phyloP scores from a whole-genome alignment of 2,113 vertebrate genomes.

The Copsychus sechellarum region DNA sequence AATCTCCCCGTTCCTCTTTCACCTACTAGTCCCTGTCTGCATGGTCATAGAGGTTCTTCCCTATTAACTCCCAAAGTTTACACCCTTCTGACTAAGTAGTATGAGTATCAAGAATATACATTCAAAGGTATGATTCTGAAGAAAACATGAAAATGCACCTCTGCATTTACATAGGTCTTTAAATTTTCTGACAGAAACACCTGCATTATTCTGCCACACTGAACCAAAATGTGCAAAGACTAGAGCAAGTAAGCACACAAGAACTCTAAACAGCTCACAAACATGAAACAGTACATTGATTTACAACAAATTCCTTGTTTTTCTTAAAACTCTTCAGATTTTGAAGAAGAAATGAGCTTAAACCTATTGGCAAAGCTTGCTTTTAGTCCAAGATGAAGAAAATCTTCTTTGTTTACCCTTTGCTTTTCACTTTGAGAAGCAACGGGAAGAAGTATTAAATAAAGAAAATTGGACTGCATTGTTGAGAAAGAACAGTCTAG shows the following conservation, averaged over 20 bases:
- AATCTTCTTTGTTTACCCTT: background rate
- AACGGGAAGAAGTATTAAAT: background rate
- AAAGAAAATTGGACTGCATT: background rate
- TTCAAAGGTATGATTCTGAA: background rate
- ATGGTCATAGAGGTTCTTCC: rapidly evolving
- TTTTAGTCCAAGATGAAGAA: background rate
- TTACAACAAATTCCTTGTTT: background rate
- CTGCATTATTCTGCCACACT: background rate
- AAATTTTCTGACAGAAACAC: background rate
- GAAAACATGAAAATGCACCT: background rate
- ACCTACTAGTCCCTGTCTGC: background rate
- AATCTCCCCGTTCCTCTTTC: background rate
- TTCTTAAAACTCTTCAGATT: background rate
- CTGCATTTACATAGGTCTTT: rapidly evolving
- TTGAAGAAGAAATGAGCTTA: background rate
- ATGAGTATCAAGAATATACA: background rate
- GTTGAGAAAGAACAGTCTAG: background rate
- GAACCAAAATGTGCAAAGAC: rapidly evolving
- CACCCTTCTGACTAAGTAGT: background rate
- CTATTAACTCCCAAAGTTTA: background rate
- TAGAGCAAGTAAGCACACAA: background rate
- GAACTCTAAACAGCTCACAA: background rate
- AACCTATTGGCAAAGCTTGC: background rate
- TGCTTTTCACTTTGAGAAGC: background rate
- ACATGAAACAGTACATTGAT: rapidly evolving